These are phyloP conservation scores for Epinephelus malabaricus DNA, from an alignment of 2,797 vertebrate genomes.

Conservation along the genomic window DNA sequence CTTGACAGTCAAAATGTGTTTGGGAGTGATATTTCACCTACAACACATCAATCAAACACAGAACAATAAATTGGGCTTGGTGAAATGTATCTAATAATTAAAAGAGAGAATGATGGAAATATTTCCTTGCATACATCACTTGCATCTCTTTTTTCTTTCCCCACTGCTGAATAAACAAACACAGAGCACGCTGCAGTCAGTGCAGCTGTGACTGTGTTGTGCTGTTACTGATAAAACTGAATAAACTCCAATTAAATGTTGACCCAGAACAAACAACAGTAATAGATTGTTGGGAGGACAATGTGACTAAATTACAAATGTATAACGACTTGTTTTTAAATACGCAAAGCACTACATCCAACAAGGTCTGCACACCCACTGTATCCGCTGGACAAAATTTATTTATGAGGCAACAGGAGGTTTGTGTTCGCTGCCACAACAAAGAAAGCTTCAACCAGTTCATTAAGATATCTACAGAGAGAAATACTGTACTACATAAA, in stretches of 20 bases:
- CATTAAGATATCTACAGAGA: conserved; percentile 12
- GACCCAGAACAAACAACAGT: conserved; percentile 14
- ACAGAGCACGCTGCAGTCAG: background rate
- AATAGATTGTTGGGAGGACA: conserved; percentile 5
- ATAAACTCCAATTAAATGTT: conserved; percentile 29
- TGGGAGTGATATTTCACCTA: conserved; percentile 15
- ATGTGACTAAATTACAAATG: conserved; percentile 25
- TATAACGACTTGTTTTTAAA: conserved; percentile 12
- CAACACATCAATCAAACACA: conserved; percentile 34
- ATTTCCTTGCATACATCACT: background rate
- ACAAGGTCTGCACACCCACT: background rate
- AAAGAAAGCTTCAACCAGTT: conserved; percentile 3
- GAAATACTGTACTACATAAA: background rate
- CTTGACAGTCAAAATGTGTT: conserved; percentile 32
- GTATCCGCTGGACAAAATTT: background rate
- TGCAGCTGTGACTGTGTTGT: background rate
- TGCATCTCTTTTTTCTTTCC: background rate
- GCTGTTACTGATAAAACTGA: conserved; percentile 2
- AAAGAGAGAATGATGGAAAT: background rate
- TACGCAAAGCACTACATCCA: conserved; percentile 7
- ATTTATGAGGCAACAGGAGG: conserved; percentile 19
- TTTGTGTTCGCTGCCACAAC: conserved; percentile 7
- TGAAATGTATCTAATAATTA: conserved; percentile 8
- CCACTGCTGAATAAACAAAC: conserved; percentile 9
- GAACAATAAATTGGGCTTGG: conserved; percentile 2